Evolutionary conservation across 1,140 invertebrate genomes (phyloP).

Genomic region (Copidosoma floridanum): DNA sequence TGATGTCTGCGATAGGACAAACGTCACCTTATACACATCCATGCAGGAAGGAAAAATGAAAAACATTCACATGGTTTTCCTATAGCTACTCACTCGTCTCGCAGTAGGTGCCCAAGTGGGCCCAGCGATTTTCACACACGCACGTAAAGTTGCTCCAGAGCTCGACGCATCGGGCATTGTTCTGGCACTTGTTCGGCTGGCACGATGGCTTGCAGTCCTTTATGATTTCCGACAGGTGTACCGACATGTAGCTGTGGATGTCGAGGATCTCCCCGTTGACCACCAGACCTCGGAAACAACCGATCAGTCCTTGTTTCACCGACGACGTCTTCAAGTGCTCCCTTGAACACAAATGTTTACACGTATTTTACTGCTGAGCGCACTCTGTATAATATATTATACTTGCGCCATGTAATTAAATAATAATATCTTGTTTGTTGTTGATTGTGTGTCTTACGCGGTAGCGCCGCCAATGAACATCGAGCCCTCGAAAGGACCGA

Average conservation of each 20-base stretch:
- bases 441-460: too few species aligned
- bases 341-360: slow-evolving; percentile 46
- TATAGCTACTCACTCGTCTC: slow-evolving; percentile 74
- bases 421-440: too few species aligned
- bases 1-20: slow-evolving; percentile 76
- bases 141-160: slow-evolving; percentile 90
- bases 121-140: slow-evolving; percentile 86
- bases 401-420: too few species aligned
- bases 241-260: slow-evolving; percentile 91
- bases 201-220: slow-evolving; percentile 91
- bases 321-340: slow-evolving; percentile 77
- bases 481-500: slow-evolving; percentile 87
- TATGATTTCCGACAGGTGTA: slow-evolving; percentile 84
- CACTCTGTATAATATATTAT: neutral
- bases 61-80: neutral
- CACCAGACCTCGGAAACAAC: slow-evolving; percentile 87
- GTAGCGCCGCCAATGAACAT: slow-evolving; percentile 91
- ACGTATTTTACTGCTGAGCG: too few species aligned
- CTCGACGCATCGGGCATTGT: slow-evolving; percentile 86
- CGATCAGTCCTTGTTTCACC: slow-evolving; percentile 84
- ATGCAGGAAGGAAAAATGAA: too few species aligned
- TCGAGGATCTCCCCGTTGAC: slow-evolving; percentile 89
- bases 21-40: too few species aligned
- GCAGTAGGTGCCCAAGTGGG: slow-evolving; percentile 84
- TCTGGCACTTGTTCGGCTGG: slow-evolving; percentile 89